Evolutionary conservation across 2,888 invertebrate species (phyloP).

Genomic region (Amiota minor): DNA sequence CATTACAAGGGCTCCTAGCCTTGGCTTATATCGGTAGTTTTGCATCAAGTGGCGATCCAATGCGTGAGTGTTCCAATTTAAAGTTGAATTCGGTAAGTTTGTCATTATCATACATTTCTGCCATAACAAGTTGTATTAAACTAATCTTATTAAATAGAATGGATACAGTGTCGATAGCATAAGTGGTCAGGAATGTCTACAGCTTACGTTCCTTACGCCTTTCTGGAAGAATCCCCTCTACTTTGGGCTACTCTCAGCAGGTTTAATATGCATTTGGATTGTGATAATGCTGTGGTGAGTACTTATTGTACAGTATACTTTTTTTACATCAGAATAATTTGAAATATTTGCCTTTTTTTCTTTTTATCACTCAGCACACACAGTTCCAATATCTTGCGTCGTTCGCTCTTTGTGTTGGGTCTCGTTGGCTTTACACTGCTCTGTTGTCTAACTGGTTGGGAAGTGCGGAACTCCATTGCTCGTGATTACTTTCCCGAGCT

Average conservation of each 20-base stretch:
- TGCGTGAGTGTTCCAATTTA: constrained; percentile 70
- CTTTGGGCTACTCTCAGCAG: constrained; percentile 71
- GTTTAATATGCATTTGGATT: constrained; percentile 71
- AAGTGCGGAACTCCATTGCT: constrained; percentile 68
- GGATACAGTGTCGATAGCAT: constrained; percentile 67
- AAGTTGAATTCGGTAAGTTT: constrained; percentile 64
- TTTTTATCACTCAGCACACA: constrained; percentile 64
- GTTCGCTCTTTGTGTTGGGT: constrained; percentile 70
- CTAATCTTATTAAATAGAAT: constrained; percentile 48
- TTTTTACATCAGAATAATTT: background rate
- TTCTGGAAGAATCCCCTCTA: constrained; percentile 73
- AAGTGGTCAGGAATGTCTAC: constrained; percentile 71
- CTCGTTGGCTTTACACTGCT: constrained; percentile 66
- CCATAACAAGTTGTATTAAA: too few relatives aligned
- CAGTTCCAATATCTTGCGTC: constrained; percentile 70
- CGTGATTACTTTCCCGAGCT: constrained; percentile 69
- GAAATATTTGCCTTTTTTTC: background rate
- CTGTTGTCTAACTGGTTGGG: constrained; percentile 70
- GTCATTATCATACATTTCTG: background rate
- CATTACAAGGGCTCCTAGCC: constrained; percentile 72
- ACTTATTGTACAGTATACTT: background rate
- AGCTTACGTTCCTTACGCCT: constrained; percentile 72
- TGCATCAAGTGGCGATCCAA: constrained; percentile 70
- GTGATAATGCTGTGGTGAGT: constrained; percentile 72
- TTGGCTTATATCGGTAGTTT: constrained; percentile 72